These are phyloP conservation scores for Climacteris rufus DNA, from an alignment of 2,113 vertebrate species.

Conservation along the genomic window DNA sequence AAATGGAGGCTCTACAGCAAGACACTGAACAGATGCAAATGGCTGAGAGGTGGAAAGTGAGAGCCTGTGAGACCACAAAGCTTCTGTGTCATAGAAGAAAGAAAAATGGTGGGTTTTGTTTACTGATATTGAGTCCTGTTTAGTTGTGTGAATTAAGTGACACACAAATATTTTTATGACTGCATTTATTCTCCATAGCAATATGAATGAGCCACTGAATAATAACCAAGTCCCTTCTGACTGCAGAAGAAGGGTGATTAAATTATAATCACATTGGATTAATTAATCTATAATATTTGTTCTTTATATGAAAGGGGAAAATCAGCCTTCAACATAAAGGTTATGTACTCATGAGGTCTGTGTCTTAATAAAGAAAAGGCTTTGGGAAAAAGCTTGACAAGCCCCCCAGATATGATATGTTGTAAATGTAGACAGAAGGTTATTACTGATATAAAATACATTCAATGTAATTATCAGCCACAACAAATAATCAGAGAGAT, in stretches of 20 bases:
- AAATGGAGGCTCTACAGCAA: not conserved
- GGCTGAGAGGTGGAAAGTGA: not conserved
- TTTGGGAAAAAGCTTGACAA: constrained; percentile 88
- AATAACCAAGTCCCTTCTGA: constrained; percentile 82
- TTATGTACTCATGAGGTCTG: constrained; percentile 89
- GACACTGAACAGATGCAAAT: not conserved
- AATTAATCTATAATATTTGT: constrained; percentile 99
- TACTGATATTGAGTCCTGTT: not conserved
- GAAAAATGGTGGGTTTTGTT: not conserved
- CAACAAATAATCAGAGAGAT: constrained; percentile 98
- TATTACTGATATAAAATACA: constrained; percentile 97
- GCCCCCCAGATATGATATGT: constrained; percentile 86
- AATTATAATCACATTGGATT: constrained; percentile 98
- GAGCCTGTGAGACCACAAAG: not conserved
- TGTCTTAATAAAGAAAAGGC: constrained; percentile 90
- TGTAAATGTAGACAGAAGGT: constrained; percentile 95
- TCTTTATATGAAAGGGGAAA: constrained; percentile 88
- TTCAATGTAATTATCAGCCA: constrained; percentile 96
- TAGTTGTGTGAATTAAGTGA: constrained; percentile 63
- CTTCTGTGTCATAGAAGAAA: not conserved
- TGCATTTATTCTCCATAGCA: constrained; percentile 76
- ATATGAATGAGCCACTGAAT: constrained; percentile 82
- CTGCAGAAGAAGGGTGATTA: constrained; percentile 91
- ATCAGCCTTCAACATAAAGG: constrained; percentile 91
- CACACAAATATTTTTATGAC: constrained; percentile 76